Conservation (phyloP, 2,113 vertebrate genomes). For the Anthoscopus minutus region DNA sequence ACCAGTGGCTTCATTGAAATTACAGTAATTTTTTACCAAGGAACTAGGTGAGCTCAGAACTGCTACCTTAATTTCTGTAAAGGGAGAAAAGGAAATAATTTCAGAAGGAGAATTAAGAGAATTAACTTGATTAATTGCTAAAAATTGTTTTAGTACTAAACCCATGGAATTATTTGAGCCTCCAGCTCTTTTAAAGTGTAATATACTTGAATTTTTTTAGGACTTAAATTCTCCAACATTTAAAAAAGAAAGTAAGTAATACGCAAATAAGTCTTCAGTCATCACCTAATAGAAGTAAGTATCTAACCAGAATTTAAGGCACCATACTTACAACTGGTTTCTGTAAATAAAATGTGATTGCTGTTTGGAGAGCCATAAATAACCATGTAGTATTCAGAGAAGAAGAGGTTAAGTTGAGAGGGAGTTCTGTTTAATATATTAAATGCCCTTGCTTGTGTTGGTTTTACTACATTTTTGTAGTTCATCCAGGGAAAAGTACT, state of each 20-base stretch:
- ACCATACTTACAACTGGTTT: neutral
- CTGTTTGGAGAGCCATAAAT: neutral
- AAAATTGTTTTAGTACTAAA: neutral
- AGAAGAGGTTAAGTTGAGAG: neutral
- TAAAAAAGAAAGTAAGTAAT: neutral
- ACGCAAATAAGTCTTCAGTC: neutral
- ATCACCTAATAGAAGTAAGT: neutral
- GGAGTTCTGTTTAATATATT: neutral
- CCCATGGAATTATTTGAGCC: neutral
- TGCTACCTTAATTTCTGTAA: neutral
- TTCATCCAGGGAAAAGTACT: neutral
- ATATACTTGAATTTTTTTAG: neutral
- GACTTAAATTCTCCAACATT: neutral
- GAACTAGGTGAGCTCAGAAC: neutral
- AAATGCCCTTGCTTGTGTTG: neutral
- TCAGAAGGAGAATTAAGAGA: neutral
- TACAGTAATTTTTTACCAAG: neutral
- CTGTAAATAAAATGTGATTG: neutral
- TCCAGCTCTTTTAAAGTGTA: neutral
- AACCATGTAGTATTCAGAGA: neutral
- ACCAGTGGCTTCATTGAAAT: neutral
- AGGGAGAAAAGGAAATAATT: neutral
- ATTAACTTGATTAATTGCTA: neutral
- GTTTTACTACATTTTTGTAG: neutral
- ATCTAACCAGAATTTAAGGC: neutral